Evolutionary conservation across 2,888 invertebrate genomes (phyloP), one percentile per base, ranked within the genome.

Genomic region (Leucozona laternaria): DNA sequence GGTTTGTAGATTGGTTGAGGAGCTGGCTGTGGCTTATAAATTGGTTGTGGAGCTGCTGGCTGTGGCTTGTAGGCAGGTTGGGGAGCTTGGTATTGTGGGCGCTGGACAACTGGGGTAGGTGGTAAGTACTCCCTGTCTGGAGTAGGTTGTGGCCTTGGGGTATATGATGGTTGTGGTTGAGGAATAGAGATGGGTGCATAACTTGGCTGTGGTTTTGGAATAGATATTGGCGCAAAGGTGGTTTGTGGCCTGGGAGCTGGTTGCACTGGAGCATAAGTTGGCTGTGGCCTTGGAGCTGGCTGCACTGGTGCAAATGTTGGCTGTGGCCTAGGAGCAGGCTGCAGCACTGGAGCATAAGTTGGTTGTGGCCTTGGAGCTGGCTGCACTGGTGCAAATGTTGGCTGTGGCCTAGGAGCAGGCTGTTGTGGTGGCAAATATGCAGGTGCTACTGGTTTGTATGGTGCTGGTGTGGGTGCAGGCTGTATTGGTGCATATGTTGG

Each of bases 81-180:
- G 3, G 37, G 34, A 20, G 68, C 64, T 15, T 37, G 37, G 4
- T 43, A 43, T 43, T 43, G 37, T 28, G 43, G 64, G 4, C 10
- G 10, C 4, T 64, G 40, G 2, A 37, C 37, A 4, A 4, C 13
- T 43, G 55, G 77, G 28, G 25, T 53, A 28, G 45, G 45, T 45
- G 45, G 45, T 17, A 45, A 45, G 45, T 45, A 45, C 1, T 45
- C 45, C 45, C 45, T 45, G 17, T 45, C 17, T 17, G 48, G 48
- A n/a, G 25, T 17, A 13, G 45, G 31, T 10, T 34, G 72, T 40
- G 28, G 55, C 55, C 25, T 55, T 55, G 53, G 50, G 7, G 55
- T n/a, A 11, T 28, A 57, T 7, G 60, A 58, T 7, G 79, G 73
- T n/a, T 68, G 43, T 53, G 70, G 70, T 71, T 15, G 13, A 15